Evolutionary conservation across 2,888 invertebrate species (phyloP), one percentile per base, ranked within the genome.

Genomic region (Acanthosepion esculentum): DNA sequence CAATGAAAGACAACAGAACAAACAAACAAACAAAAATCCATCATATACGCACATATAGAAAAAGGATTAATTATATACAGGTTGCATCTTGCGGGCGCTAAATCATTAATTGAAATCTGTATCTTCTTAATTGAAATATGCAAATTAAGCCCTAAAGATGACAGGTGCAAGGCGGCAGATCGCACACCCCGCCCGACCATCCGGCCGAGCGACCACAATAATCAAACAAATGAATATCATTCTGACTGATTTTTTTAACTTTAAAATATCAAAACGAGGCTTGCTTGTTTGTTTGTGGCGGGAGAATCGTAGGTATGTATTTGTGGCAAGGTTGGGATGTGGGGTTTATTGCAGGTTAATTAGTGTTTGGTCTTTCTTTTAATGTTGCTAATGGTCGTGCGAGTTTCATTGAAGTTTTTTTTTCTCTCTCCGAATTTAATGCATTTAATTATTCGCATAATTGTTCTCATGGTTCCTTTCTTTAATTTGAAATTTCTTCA

Each of bases 101-200:
- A 78, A 78, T 33, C 78, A 78, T 78, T 78, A 78, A 78, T 78
- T 78, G 78, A n/a, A 78, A 78, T 78, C 78, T 78, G n/a, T 78
- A 78, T 78, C 78, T n/a, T 33, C 78, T 78, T 78, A 78, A 78
- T 78, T 78, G 78, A 78, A 78, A 78, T 78, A 78, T 78, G 78
- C 78, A 78, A 78, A 78, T 78, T n/a, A 78, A 78, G n/a, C 78
- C 78, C n/a, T 78, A 78, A n/a, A 78, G 78, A 78, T 78, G 78
- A n/a, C 78, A 78, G 78, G 78, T 78, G 78, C 78, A 15, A 78
- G 78, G 78, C 78, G 78, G 78, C 78, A 78, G 78, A 78, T 5
- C 78, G 78, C n/a, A 12, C 78, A 78, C 41, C 26, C n/a, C n/a
- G 78, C 29, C 55, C 55, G 55, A 55, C 20, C 55, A 29, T 29